These are phyloP conservation scores for Dolichotis patagonum DNA, from an alignment of 2,113 vertebrate species.

Conservation along the genomic window DNA sequence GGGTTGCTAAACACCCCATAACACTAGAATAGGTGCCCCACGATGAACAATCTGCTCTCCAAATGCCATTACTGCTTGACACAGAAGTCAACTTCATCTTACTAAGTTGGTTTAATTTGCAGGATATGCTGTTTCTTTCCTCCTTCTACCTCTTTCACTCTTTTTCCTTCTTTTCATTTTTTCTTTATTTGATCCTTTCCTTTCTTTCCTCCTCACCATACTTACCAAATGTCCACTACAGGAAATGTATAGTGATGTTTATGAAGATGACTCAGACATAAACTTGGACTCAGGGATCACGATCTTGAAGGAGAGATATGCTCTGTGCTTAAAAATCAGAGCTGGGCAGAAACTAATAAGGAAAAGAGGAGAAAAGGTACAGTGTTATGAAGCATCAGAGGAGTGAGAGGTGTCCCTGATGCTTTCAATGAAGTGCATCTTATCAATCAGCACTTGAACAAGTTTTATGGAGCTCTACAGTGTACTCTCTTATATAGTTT, in stretches of 20 bases:
- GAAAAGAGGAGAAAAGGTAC: background rate
- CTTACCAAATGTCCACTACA: background rate
- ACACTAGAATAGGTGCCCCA: too few relatives aligned
- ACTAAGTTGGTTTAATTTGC: background rate
- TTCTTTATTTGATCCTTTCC: background rate
- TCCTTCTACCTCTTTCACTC: background rate
- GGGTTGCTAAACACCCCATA: background rate
- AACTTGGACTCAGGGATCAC: background rate
- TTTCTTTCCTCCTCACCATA: background rate
- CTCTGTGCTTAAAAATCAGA: background rate
- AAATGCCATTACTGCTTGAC: background rate
- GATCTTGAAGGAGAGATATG: background rate
- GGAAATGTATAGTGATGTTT: background rate
- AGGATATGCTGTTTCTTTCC: background rate
- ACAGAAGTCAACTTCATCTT: background rate
- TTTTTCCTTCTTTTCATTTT: background rate
- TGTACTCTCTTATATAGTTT: background rate
- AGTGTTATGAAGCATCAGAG: background rate
- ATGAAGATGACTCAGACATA: background rate
- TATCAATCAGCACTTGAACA: background rate
- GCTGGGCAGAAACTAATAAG: background rate
- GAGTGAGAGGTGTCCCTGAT: background rate
- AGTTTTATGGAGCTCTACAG: background rate
- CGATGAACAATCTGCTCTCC: background rate
- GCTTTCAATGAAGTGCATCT: background rate